These are phyloP conservation scores for Psilopsiagon aymara DNA, from an alignment of 2,113 vertebrate species.

Conservation along the genomic window DNA sequence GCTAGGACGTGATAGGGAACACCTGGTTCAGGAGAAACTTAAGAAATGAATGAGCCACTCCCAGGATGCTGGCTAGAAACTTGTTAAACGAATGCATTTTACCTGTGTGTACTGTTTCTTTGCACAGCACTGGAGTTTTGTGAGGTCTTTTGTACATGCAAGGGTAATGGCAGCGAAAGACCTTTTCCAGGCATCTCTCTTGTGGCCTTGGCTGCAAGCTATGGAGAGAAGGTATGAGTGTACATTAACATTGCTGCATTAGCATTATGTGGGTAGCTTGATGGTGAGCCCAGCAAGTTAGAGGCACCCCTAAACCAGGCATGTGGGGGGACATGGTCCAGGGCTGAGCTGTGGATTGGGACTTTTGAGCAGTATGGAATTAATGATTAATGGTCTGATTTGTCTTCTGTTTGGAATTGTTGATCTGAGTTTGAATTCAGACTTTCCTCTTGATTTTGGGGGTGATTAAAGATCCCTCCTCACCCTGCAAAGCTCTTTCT, in stretches of 20 bases:
- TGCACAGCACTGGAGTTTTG: not conserved
- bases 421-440: not conserved
- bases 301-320: not conserved
- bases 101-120: accelerated
- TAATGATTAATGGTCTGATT: not conserved
- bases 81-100: accelerated
- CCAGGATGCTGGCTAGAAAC: not conserved
- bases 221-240: not conserved
- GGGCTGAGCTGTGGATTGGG: not conserved
- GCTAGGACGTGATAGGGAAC: not conserved
- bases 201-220: not conserved
- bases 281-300: not conserved
- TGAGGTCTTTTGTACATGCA: not conserved
- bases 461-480: not conserved
- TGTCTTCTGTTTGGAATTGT: not conserved
- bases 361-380: not conserved
- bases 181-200: not conserved
- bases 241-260: accelerated
- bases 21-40: not conserved
- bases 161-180: not conserved
- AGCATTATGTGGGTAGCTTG: accelerated
- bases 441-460: not conserved
- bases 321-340: not conserved
- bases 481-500: not conserved
- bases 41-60: not conserved